Evolutionary conservation across 2,888 invertebrate species (phyloP), one percentile per base, ranked within the genome.

Genomic region (Spodoptera littoralis): DNA sequence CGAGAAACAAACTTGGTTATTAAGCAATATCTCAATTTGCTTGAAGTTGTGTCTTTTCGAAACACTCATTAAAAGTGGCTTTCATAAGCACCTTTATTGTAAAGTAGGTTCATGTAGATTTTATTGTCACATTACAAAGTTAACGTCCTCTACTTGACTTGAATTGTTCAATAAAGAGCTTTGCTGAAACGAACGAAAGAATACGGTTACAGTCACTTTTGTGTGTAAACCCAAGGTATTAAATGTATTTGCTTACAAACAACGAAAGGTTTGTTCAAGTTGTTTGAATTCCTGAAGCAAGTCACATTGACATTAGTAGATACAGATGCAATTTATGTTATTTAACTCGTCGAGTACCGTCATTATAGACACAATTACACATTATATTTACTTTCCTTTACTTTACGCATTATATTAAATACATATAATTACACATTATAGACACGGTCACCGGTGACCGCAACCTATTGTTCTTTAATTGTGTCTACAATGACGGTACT

Each of bases 1-100:
- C 55, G n/a, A 36, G 52, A 52, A 62, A 69, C 50, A 47, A 51
- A 59, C 45, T 58, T 62, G 44, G 47, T 55, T 64, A 18, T 77
- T 70, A 52, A 47, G 75, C 54, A 77, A 74, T 50, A 45, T 60
- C 67, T 68, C 52, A 76, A 61, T 68, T 70, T 58, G 55, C 47
- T 59, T 60, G 47, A 55, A 68, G 30, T 59, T 13, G 22, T 24
- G 47, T 42, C 58, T 56, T 70, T 66, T 66, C 46, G 55, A 60
- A 76, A 74, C 24, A 41, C 50, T 65, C 46, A 71, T 74, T 71
- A 65, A 71, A 51, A 51, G 2, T 47, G 11, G 47, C 50, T 61
- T 68, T 67, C 46, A 51, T 24, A 51, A 61, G 44, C 13, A 27
- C 43, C 41, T 55, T 68, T n/a, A 51, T 12, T 61, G 46, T 41